Percentiles rank a stretch among this genome's conserved stretches.
These are phyloP conservation scores for Fragariocoptes setiger DNA, from an alignment of 1,140 invertebrate species.

Conservation along the genomic window DNA sequence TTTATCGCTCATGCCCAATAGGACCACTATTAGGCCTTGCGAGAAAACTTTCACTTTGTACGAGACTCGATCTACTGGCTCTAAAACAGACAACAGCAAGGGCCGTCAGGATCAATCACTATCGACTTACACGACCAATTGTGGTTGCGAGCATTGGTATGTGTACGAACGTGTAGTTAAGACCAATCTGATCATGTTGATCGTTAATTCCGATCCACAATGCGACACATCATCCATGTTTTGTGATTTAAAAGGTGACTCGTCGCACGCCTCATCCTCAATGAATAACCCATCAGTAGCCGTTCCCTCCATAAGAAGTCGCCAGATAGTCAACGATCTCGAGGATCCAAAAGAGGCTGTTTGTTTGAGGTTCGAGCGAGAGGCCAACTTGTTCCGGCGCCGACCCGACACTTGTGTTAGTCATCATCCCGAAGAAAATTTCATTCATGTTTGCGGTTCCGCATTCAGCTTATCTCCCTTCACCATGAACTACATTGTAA, in stretches of 20 bases:
- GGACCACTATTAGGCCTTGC: constrained; percentile 26
- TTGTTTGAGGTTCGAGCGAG: constrained; percentile 7
- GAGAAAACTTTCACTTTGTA: constrained; percentile 59
- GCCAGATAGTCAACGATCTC: too few relatives aligned
- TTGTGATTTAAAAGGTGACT: not conserved
- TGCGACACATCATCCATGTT: not conserved
- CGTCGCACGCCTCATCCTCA: not conserved
- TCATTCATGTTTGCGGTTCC: not conserved
- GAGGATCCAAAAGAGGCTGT: too few relatives aligned
- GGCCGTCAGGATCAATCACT: too few relatives aligned
- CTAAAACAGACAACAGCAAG: too few relatives aligned
- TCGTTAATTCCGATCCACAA: not conserved
- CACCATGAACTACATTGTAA: not conserved
- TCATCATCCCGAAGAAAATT: constrained; percentile 45
- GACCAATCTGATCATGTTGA: not conserved
- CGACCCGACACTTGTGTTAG: constrained; percentile 39
- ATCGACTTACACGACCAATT: not conserved
- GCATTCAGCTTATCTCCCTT: not conserved
- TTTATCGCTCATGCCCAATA: constrained; percentile 7
- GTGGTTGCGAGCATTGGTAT: not conserved
- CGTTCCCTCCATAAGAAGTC: not conserved
- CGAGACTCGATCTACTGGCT: constrained; percentile 6
- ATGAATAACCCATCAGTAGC: not conserved
- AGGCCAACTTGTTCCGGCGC: constrained; percentile 27
- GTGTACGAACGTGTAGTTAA: not conserved